A percentile compares a stretch with the other conserved stretches of the same genome.
These are phyloP conservation scores for Sympetrum striolatum DNA, from an alignment of 2,888 invertebrate species.

Conservation along the genomic window DNA sequence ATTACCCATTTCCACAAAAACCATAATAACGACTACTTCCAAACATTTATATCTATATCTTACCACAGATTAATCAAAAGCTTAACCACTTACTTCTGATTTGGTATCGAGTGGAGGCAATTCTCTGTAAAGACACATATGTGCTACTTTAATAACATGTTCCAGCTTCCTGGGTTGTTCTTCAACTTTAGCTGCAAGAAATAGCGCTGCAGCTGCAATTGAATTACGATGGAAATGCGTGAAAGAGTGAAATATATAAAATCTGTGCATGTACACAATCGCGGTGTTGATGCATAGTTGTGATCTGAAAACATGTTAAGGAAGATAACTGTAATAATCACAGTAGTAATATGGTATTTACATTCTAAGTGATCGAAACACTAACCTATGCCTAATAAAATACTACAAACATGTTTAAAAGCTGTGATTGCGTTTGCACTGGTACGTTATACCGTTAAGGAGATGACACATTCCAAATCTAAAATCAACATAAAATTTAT, in stretches of 20 bases:
- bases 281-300: slow-evolving; percentile 99
- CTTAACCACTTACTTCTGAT: slow-evolving; percentile 68
- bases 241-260: slow-evolving; percentile 98
- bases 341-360: no score
- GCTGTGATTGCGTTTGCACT: neutral
- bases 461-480: neutral
- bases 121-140: slow-evolving; percentile 79
- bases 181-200: slow-evolving; percentile 97
- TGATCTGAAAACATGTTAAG: slow-evolving; percentile 64
- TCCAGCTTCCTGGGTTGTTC: slow-evolving; percentile 98
- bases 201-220: slow-evolving; percentile 92
- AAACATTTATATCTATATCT: no score
- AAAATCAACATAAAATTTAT: neutral
- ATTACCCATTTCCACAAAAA: no score
- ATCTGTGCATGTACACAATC: slow-evolving; percentile 98
- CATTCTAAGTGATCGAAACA: no score
- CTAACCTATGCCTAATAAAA: neutral
- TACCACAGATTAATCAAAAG: neutral
- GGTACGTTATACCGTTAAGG: neutral
- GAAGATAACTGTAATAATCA: slow-evolving; percentile 49
- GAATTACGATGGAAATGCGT: slow-evolving; percentile 93
- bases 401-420: neutral
- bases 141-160: slow-evolving; percentile 93
- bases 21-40: no score
- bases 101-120: slow-evolving; percentile 69